Percentiles rank a stretch among this genome's conserved stretches.
Evolutionary conservation across 2,797 vertebrate species (phyloP).

Genomic region (Urophycis tenuis): DNA sequence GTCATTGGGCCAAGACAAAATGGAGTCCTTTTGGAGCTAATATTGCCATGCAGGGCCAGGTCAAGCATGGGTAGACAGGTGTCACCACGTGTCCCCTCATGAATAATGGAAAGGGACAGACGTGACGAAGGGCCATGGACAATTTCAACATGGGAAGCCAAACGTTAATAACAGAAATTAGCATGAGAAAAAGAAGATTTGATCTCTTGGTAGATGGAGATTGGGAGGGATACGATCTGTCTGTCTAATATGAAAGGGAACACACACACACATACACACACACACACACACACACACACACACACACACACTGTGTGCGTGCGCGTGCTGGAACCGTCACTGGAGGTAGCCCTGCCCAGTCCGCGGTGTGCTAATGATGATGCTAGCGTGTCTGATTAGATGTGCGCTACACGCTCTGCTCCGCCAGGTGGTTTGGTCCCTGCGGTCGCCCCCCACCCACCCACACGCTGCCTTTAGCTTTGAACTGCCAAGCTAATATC

Average conservation of each 20-base stretch:
- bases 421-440: slow-evolving; percentile 20
- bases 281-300: not conserved
- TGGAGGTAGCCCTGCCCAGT: not conserved
- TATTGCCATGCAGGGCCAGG: slow-evolving; percentile 7
- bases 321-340: not conserved
- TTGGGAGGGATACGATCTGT: not conserved
- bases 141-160: not conserved
- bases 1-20: slow-evolving; percentile 8
- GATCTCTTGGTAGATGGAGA: not conserved
- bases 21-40: slow-evolving; percentile 6
- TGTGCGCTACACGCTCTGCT: slow-evolving; percentile 22
- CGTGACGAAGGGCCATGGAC: not conserved
- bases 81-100: slow-evolving; percentile 2
- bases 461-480: not conserved
- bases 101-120: slow-evolving; percentile 17
- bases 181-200: not conserved
- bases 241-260: slow-evolving; percentile 1
- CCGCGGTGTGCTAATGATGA: slow-evolving; percentile 24
- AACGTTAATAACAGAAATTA: not conserved
- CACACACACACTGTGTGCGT: not conserved
- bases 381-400: slow-evolving; percentile 27
- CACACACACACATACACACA: not conserved
- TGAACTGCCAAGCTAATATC: slow-evolving; percentile 22
- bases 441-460: not conserved
- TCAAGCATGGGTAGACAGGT: slow-evolving; percentile 6